Evolutionary conservation across 64 coral and sea anemone species (phyloP).

Genomic region (Montipora cactus): DNA sequence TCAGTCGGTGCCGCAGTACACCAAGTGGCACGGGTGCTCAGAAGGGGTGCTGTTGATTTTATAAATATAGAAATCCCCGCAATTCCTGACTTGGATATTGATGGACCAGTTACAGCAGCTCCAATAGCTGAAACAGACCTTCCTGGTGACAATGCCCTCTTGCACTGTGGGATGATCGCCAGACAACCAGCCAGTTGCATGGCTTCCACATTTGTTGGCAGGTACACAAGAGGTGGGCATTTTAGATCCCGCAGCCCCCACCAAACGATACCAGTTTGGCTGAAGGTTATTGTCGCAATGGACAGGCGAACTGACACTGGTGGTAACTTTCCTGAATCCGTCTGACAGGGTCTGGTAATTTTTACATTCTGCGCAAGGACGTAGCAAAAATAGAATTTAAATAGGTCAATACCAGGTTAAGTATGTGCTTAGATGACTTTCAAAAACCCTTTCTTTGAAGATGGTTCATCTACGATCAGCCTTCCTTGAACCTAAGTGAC

Average conservation of each 20-base stretch:
- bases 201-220: not conserved
- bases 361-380: no score
- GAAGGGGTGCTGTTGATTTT: not conserved
- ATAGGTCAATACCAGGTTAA: no score
- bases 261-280: not conserved
- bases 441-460: no score
- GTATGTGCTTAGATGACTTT: no score
- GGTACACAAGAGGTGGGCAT: constrained; percentile 10
- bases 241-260: not conserved
- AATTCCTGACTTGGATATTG: constrained; percentile 5
- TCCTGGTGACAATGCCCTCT: not conserved
- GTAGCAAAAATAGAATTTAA: no score
- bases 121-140: not conserved
- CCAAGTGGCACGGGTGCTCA: no score
- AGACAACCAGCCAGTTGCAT: constrained; percentile 2
- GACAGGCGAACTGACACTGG: not conserved
- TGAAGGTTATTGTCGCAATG: not conserved
- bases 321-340: no score
- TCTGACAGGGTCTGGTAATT: no score
- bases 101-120: not conserved
- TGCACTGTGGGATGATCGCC: not conserved
- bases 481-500: no score
- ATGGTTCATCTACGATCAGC: no score
- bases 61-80: not conserved
- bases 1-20: no score